A percentile compares a stretch with the other conserved stretches of the same genome.
These are phyloP conservation scores for Lophotriccus pileatus DNA, from an alignment of 2,797 vertebrate genomes.

Conservation along the genomic window DNA sequence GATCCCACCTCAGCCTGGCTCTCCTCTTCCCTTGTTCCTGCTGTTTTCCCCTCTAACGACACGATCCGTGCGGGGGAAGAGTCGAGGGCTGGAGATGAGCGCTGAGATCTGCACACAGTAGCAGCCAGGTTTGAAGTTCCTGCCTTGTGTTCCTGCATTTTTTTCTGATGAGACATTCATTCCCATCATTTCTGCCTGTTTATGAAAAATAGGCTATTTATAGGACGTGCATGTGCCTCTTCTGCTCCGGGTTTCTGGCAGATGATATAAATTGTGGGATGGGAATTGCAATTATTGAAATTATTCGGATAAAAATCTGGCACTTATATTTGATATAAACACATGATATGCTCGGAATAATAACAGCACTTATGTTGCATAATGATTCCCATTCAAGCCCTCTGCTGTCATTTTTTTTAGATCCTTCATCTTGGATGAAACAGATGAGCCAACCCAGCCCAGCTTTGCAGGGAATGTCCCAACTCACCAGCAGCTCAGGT, in stretches of 20 bases:
- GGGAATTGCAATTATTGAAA: slow-evolving; percentile 58
- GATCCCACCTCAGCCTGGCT: neutral
- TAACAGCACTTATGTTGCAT: slow-evolving; percentile 45
- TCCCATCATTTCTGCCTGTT: slow-evolving; percentile 55
- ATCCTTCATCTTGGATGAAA: slow-evolving; percentile 21
- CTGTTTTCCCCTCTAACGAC: neutral
- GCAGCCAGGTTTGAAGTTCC: slow-evolving; percentile 32
- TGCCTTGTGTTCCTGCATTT: neutral
- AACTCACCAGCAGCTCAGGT: neutral
- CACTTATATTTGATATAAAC: slow-evolving; percentile 38
- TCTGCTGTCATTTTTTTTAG: slow-evolving; percentile 25
- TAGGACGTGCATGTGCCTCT: neutral
- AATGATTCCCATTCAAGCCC: slow-evolving; percentile 43
- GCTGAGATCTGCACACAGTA: slow-evolving; percentile 20
- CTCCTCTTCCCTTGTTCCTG: neutral
- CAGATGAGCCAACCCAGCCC: neutral
- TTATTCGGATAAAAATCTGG: slow-evolving; percentile 63
- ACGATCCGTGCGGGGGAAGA: neutral
- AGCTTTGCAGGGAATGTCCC: neutral
- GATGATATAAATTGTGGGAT: slow-evolving; percentile 31
- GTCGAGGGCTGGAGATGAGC: slow-evolving; percentile 30
- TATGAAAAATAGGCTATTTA: slow-evolving; percentile 53
- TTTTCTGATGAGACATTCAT: slow-evolving; percentile 49
- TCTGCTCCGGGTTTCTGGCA: slow-evolving; percentile 19
- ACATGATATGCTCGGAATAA: slow-evolving; percentile 38